Percentiles rank a stretch among this genome's conserved stretches.
Conservation (phyloP, 2,888 invertebrate genomes). For the Sericinus montela region DNA sequence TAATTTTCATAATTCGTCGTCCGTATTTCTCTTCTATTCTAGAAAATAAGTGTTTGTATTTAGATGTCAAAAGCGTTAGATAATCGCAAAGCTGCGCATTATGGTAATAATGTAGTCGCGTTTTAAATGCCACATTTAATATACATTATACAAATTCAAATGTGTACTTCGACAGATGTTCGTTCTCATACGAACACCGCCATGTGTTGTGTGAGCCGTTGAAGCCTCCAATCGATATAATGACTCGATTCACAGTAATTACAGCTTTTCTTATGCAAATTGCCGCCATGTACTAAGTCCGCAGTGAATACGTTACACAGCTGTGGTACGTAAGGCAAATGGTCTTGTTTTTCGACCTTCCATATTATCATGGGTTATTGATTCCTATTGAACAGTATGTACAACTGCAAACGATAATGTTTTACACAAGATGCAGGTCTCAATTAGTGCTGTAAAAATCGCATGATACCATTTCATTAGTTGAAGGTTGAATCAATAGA, state of each 20-base stretch:
- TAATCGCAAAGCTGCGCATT: slow-evolving; percentile 24
- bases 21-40: slow-evolving; percentile 29
- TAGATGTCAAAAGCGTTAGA: slow-evolving; percentile 27
- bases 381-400: slow-evolving; percentile 2
- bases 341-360: slow-evolving; percentile 24
- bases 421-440: slow-evolving; percentile 23
- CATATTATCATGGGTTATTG: slow-evolving; percentile 28
- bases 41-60: slow-evolving; percentile 14
- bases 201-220: slow-evolving; percentile 36
- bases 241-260: slow-evolving; percentile 41
- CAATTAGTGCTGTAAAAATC: slow-evolving; percentile 40
- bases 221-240: slow-evolving; percentile 34
- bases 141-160: neutral
- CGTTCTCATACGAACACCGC: slow-evolving; percentile 38
- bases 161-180: slow-evolving; percentile 27
- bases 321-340: slow-evolving; percentile 21
- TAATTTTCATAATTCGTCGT: slow-evolving; percentile 26
- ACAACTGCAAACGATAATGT: slow-evolving; percentile 3
- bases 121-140: neutral
- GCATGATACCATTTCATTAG: slow-evolving; percentile 47
- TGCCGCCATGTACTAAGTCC: slow-evolving; percentile 10
- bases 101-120: neutral
- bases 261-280: slow-evolving; percentile 47
- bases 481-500: slow-evolving; percentile 56
- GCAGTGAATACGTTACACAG: slow-evolving; percentile 23